Percentiles rank a stretch among this genome's conserved stretches.
Conservation (phyloP, 2,888 invertebrate species). For the Scotopteryx bipunctaria region DNA sequence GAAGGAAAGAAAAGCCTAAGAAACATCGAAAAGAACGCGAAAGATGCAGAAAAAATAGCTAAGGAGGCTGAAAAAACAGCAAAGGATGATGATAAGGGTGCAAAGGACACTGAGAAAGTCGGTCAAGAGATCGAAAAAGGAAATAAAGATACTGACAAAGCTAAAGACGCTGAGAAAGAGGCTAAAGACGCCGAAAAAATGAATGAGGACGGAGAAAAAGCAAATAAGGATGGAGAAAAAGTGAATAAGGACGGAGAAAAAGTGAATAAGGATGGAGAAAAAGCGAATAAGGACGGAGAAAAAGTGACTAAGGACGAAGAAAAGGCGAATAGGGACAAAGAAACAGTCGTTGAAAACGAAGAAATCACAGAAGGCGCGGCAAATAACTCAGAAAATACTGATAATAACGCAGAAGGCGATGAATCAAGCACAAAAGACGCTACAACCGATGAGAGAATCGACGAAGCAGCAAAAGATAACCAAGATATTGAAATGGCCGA, state of each 20-base stretch:
- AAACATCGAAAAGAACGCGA: slow-evolving; percentile 18
- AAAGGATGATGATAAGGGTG: slow-evolving; percentile 17
- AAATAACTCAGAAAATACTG: slow-evolving; percentile 8
- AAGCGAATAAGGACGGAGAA: too few species aligned
- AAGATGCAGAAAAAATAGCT: slow-evolving; percentile 16
- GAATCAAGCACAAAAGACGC: slow-evolving; percentile 18
- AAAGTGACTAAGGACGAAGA: background rate
- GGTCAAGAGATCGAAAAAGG: slow-evolving; percentile 13
- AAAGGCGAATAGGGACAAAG: too few species aligned
- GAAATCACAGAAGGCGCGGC: too few species aligned
- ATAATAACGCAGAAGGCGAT: slow-evolving; percentile 2
- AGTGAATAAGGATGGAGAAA: background rate
- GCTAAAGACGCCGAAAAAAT: slow-evolving; percentile 18
- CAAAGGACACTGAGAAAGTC: slow-evolving; percentile 24
- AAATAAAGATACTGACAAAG: slow-evolving; percentile 4
- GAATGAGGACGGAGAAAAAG: slow-evolving; percentile 18
- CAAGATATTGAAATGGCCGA: slow-evolving; percentile 14
- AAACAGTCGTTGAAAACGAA: background rate
- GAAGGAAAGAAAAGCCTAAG: slow-evolving; percentile 24
- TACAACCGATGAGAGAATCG: too few species aligned
- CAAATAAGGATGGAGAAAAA: slow-evolving; percentile 14
- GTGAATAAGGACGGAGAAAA: background rate
- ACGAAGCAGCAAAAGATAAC: slow-evolving; percentile 13
- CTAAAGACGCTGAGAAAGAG: slow-evolving; percentile 3
- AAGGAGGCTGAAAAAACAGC: slow-evolving; percentile 15